Conservation (phyloP, 2,113 vertebrate genomes). For the Labeo rohita region DNA sequence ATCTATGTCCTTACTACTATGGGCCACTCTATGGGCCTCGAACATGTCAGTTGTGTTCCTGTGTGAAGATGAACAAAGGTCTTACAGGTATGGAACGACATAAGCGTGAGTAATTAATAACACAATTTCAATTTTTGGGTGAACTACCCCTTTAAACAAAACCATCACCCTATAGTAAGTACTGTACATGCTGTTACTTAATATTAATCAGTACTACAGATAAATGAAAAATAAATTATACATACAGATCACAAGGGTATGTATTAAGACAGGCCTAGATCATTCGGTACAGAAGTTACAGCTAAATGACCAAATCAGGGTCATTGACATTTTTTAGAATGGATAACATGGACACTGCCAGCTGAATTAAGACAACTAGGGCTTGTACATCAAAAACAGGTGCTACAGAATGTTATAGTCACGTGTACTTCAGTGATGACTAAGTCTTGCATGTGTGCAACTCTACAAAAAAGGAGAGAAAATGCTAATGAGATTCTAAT, state of each 20-base stretch:
- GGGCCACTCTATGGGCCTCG: too few species aligned
- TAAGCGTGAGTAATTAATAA: too few species aligned
- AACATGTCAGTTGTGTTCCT: too few species aligned
- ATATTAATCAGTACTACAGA: too few species aligned
- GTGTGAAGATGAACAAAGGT: too few species aligned
- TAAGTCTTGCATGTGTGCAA: background rate
- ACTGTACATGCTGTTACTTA: too few species aligned
- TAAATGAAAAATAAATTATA: too few species aligned
- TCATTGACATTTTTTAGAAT: background rate
- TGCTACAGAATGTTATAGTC: background rate
- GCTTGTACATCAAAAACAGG: background rate
- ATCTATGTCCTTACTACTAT: too few species aligned
- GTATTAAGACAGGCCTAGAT: background rate
- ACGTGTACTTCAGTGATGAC: background rate
- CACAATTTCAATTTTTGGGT: too few species aligned
- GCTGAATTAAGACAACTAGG: background rate
- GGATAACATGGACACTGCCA: background rate
- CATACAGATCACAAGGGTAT: background rate
- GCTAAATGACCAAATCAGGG: background rate
- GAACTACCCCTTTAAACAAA: too few species aligned
- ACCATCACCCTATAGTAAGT: too few species aligned
- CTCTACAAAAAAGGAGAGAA: background rate
- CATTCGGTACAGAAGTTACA: background rate
- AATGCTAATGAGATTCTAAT: conserved; percentile 19
- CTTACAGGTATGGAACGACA: too few species aligned